Evolutionary conservation across 2,113 vertebrate species (phyloP).

Genomic region (Pterocles gutturalis): DNA sequence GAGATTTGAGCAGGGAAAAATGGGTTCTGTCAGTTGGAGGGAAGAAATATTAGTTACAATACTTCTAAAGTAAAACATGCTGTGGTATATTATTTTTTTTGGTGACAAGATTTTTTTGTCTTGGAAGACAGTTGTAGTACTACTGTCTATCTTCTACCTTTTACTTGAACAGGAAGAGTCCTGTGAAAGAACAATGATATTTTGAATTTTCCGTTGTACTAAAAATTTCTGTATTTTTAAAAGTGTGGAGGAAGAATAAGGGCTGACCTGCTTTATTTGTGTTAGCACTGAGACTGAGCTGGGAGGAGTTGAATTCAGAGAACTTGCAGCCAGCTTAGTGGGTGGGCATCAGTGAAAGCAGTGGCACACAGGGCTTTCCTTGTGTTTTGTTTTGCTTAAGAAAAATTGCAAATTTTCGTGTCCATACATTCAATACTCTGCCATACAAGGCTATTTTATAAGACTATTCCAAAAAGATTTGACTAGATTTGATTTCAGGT

Average conservation of each 20-base stretch:
- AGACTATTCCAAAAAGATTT: neutral
- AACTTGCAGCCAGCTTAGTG: neutral
- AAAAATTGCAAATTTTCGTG: neutral
- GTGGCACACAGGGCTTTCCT: neutral
- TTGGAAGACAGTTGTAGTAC: neutral
- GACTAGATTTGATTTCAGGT: neutral
- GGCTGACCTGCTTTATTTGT: neutral
- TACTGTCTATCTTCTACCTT: neutral
- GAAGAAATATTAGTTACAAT: neutral
- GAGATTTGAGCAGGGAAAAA: neutral
- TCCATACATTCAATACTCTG: neutral
- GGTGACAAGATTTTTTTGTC: neutral
- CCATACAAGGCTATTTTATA: neutral
- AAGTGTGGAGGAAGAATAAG: neutral
- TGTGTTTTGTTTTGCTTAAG: neutral
- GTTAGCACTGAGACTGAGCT: neutral
- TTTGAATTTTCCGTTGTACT: neutral
- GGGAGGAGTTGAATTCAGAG: neutral
- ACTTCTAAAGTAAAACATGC: neutral
- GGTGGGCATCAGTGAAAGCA: constrained; percentile 19
- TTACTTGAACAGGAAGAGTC: neutral
- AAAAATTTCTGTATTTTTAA: neutral
- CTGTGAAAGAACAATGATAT: neutral
- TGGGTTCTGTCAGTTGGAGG: neutral
- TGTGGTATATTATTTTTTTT: neutral